Base-by-base conservation (phyloP, 2,797 vertebrate genomes). In the Okamejei kenojei region DNA sequence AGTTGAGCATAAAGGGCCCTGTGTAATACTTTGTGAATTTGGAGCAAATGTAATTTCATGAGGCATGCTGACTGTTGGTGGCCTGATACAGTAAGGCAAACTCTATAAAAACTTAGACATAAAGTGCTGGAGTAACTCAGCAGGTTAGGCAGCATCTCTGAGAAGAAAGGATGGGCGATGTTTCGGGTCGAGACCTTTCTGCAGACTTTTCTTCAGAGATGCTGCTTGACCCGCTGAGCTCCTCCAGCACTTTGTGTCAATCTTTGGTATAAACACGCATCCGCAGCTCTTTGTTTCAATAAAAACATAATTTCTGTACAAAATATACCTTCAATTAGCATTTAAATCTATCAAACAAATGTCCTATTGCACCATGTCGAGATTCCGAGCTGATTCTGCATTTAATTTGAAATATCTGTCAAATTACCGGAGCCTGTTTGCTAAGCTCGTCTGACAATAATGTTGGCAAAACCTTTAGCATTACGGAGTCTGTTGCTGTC, bases 401-500 rank as follows among this genome's bases (percentile, higher is more conserved):
- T 35, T 15, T n/a, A 26, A 54, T 54, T 35, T 88, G 23, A 88
- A 68, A 88, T 68, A 88, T 63, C 65, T 23, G 21, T 32, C 21
- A 88, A 35, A 88, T 68, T 68, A 19, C 61, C 21, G 9, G 29
- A 15, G 82, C 15, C 13, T 15, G 7, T 88, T 68, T 68, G 84
- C 63, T 92, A 92, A 92, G 90, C 38, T 26, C 26, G 10, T 93
- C 32, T 94, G 58, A 97, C 96, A 19, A 97, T 94, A 61, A 97
- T 54, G 23, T 95, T 96, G 80, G 95, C 93, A 23, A 93, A 94
- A 86, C 97, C 97, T 93, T 97, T 97, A 77, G 97, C 96, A 2
- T 97, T 96, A 93, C 93, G 96, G 93, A 97, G 95, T 81, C 94
- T 94, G 94, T 97, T 96, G 0, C 96, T 96, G 94, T 97, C 96